A percentile compares a stretch with the other conserved stretches of the same genome.
These are phyloP conservation scores for Dunckerocampus dactyliophorus DNA, from an alignment of 2,113 vertebrate genomes.

Conservation along the genomic window DNA sequence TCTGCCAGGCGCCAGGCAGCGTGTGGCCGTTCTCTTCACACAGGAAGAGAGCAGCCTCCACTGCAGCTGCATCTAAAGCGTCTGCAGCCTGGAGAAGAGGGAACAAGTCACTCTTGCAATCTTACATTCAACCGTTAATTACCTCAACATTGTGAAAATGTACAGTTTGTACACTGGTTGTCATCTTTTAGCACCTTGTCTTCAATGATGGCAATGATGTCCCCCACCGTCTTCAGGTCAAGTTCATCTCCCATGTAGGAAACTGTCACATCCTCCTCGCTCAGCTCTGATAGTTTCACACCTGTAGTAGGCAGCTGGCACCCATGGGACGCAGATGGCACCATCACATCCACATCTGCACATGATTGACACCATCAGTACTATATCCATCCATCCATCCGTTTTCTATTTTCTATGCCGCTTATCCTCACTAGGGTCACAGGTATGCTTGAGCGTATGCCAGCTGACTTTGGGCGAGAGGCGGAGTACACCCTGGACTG, in stretches of 20 bases:
- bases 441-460: too few species aligned
- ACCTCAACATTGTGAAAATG: neutral
- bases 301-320: conserved; percentile 62
- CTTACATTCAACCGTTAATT: neutral
- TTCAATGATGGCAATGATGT: conserved; percentile 95
- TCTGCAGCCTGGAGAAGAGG: conserved; percentile 68
- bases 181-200: conserved; percentile 69
- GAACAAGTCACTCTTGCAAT: conserved; percentile 6
- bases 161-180: neutral
- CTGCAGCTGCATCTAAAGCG: conserved; percentile 89
- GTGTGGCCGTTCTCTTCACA: conserved; percentile 88
- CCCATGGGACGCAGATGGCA: conserved; percentile 17
- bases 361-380: neutral
- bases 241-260: conserved; percentile 91
- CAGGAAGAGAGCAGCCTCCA: conserved; percentile 89
- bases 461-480: too few species aligned
- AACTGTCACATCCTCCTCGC: conserved; percentile 83
- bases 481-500: too few species aligned
- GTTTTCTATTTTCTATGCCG: too few species aligned
- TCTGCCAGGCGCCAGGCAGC: conserved; percentile 84
- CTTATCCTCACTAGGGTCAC: too few species aligned
- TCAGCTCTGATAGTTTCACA: conserved; percentile 79
- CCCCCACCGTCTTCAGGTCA: conserved; percentile 91
- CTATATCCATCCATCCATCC: too few species aligned
- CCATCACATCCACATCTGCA: conserved; percentile 44